Percentiles rank a stretch among this genome's conserved stretches.
Evolutionary conservation across 2,113 vertebrate genomes (phyloP).

Genomic region (Mugil cephalus): DNA sequence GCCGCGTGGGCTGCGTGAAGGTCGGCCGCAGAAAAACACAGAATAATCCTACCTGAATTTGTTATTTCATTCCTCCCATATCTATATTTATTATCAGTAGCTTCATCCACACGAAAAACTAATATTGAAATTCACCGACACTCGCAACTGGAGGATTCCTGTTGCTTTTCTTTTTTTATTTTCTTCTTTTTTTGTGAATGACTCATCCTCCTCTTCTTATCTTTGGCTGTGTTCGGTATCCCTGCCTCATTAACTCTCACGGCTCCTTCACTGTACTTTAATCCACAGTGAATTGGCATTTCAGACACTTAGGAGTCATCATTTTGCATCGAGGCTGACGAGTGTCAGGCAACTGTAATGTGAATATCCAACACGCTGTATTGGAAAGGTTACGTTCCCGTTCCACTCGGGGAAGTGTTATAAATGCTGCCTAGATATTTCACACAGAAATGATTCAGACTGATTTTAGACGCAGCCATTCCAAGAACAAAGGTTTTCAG

Average conservation of each 20-base stretch:
- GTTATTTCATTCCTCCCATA: neutral
- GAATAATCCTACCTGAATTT: too few relatives aligned
- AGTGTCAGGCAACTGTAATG: neutral
- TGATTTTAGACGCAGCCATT: slow-evolving; percentile 1
- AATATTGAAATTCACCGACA: slow-evolving; percentile 1
- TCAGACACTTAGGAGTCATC: neutral
- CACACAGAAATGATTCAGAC: neutral
- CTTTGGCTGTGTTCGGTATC: neutral
- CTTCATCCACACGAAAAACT: neutral
- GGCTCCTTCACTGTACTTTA: too few relatives aligned
- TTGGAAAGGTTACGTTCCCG: neutral
- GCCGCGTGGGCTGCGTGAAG: too few relatives aligned
- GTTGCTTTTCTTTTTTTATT: neutral
- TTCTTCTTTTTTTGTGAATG: slow-evolving; percentile 5
- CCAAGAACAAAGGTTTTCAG: neutral
- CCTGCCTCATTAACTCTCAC: too few relatives aligned
- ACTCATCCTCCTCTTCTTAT: slow-evolving; percentile 16
- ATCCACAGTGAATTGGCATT: neutral
- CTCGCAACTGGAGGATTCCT: neutral
- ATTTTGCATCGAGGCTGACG: slow-evolving; percentile 13
- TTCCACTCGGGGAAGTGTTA: neutral
- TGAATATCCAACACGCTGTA: slow-evolving; percentile 5
- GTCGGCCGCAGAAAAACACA: too few relatives aligned
- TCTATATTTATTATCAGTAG: neutral
- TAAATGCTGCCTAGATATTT: neutral